These are phyloP conservation scores for Xerus rutilus DNA, from an alignment of 2,797 vertebrate species.

Conservation along the genomic window DNA sequence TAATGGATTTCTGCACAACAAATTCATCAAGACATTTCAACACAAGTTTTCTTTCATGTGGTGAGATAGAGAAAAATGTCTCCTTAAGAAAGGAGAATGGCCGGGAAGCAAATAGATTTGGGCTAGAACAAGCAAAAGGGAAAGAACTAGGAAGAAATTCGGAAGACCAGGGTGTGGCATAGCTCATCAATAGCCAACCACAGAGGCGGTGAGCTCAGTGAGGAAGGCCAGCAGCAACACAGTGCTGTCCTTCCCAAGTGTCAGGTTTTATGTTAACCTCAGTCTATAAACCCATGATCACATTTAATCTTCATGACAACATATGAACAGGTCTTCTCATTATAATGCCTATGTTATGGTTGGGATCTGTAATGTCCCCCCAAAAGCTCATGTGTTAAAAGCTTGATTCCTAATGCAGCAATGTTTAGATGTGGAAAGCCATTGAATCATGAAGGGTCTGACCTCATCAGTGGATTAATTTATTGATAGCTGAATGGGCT, in stretches of 20 bases:
- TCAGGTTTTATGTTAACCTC: background rate
- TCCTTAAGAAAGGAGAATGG: constrained; percentile 86
- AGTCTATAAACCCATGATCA: background rate
- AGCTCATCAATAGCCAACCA: background rate
- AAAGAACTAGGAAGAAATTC: constrained; percentile 80
- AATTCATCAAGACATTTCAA: constrained; percentile 86
- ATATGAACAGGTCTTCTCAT: background rate
- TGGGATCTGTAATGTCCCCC: background rate
- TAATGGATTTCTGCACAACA: constrained; percentile 86
- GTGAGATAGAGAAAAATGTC: constrained; percentile 82
- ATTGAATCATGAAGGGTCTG: background rate
- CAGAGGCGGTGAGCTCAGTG: background rate
- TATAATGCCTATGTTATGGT: background rate
- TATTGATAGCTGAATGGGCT: background rate
- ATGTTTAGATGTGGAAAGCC: too few species aligned
- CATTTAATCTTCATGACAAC: background rate
- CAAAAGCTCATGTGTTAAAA: background rate
- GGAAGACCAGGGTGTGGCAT: constrained; percentile 41
- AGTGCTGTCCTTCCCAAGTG: background rate
- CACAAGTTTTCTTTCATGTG: constrained; percentile 87
- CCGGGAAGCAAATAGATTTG: constrained; percentile 85
- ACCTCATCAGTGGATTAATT: background rate
- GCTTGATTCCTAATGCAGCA: background rate
- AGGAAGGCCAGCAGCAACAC: background rate
- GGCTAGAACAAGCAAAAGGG: constrained; percentile 78